These are phyloP conservation scores for Crypturellus undulatus DNA, from an alignment of 2,113 vertebrate genomes.

Conservation along the genomic window DNA sequence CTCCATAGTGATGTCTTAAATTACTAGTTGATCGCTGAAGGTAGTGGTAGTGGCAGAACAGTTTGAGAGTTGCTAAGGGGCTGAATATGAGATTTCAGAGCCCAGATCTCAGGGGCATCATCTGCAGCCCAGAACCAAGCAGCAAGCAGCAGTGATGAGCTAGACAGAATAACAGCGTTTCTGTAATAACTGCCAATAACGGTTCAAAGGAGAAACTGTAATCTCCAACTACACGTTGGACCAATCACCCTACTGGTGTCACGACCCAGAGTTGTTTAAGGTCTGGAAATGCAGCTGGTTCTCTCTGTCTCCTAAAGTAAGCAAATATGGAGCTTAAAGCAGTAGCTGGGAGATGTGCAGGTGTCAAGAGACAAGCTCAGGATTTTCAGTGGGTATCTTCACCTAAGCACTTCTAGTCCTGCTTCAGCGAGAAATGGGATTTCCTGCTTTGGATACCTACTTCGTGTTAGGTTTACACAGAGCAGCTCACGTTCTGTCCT, in stretches of 20 bases:
- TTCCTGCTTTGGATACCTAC: background rate
- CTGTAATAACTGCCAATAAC: background rate
- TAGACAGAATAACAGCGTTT: background rate
- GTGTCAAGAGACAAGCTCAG: background rate
- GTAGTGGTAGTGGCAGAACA: background rate
- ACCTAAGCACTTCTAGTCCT: background rate
- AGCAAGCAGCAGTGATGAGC: background rate
- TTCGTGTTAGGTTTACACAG: background rate
- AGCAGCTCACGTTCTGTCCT: background rate
- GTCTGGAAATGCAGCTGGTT: background rate
- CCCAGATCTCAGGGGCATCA: background rate
- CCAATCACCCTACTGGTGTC: background rate
- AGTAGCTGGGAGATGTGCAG: background rate
- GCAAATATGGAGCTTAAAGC: background rate
- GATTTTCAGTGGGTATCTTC: background rate
- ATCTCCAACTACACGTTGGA: accelerated
- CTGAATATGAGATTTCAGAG: background rate
- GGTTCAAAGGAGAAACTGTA: background rate
- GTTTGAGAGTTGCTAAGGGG: background rate
- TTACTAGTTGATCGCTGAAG: background rate
- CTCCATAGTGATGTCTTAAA: background rate
- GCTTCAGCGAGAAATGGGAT: background rate
- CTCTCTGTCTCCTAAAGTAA: background rate
- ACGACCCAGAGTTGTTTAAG: background rate
- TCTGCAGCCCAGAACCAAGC: background rate